Percentiles rank a stretch among this genome's conserved stretches.
Conservation (phyloP, 1,140 invertebrate genomes). For the Cydia strobilella region DNA sequence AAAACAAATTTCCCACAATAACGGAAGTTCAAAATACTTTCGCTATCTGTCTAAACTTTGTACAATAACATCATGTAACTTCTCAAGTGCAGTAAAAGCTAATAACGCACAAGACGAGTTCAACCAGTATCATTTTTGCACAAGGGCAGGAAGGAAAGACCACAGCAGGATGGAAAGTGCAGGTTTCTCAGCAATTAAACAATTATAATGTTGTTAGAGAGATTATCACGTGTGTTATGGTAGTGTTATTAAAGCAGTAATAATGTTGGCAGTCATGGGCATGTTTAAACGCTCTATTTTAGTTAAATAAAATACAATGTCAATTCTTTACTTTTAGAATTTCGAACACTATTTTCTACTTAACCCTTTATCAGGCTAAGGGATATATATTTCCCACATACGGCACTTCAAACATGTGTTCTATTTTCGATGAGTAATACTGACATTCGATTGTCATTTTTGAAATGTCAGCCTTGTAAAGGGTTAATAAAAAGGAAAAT, state of each 20-base stretch:
- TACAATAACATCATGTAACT: background rate
- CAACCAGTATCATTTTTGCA: slow-evolving; percentile 17
- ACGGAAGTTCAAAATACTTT: background rate
- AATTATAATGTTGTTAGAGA: slow-evolving; percentile 4
- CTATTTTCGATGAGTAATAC: too few relatives aligned
- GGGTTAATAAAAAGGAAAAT: too few relatives aligned
- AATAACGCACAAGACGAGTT: background rate
- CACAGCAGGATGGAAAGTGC: slow-evolving; percentile 28
- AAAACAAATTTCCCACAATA: too few relatives aligned
- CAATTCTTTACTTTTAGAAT: too few relatives aligned
- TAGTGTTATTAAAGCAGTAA: too few relatives aligned
- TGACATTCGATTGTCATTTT: too few relatives aligned
- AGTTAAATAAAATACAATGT: too few relatives aligned
- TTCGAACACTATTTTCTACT: too few relatives aligned
- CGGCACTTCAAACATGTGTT: too few relatives aligned
- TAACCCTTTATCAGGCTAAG: too few relatives aligned
- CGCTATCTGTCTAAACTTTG: background rate
- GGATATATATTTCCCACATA: too few relatives aligned
- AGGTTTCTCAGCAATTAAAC: slow-evolving; percentile 7
- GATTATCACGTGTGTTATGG: slow-evolving; percentile 5
- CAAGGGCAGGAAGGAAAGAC: slow-evolving; percentile 17
- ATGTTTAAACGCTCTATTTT: background rate
- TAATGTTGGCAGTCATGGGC: background rate
- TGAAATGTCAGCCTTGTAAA: too few relatives aligned
- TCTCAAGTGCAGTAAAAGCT: background rate